A percentile compares a stretch with the other conserved stretches of the same genome.
phyloP scores from a whole-genome alignment of 2,888 invertebrate species.

The Sesia apiformis region DNA sequence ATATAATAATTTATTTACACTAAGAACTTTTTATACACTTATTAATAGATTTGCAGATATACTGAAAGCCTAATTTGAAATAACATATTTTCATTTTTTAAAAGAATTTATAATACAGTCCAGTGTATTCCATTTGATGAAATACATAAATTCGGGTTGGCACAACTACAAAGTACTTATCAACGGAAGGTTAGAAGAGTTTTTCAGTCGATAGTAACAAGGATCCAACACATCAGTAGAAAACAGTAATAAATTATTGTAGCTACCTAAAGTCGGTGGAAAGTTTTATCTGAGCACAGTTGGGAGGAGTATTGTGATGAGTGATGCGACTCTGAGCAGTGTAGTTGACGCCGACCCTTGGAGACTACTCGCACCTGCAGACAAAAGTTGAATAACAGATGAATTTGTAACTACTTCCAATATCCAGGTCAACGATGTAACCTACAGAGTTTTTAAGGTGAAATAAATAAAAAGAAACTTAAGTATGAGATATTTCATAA shows the following conservation, averaged over 20 bases:
- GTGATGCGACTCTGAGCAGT: slow-evolving; percentile 12
- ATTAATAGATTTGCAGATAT: background rate
- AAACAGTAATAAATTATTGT: slow-evolving; percentile 11
- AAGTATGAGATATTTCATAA: too few species aligned
- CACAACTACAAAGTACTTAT: slow-evolving; percentile 58
- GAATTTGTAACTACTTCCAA: too few species aligned
- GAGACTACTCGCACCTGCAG: slow-evolving; percentile 17
- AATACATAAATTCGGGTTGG: slow-evolving; percentile 72
- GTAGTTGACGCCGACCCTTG: slow-evolving; percentile 10
- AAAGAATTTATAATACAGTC: background rate
- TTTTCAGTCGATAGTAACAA: slow-evolving; percentile 46
- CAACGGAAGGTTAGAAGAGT: slow-evolving; percentile 53
- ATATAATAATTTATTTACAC: background rate
- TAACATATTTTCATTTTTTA: background rate
- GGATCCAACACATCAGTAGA: slow-evolving; percentile 12
- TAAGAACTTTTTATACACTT: background rate
- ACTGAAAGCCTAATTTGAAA: background rate
- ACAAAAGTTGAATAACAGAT: slow-evolving; percentile 2
- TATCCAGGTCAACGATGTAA: too few species aligned
- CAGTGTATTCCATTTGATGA: slow-evolving; percentile 53
- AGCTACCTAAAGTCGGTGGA: slow-evolving; percentile 12
- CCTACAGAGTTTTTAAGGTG: too few species aligned
- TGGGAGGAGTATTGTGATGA: slow-evolving; percentile 21
- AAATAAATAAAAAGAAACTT: too few species aligned
- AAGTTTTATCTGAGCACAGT: slow-evolving; percentile 26